These are phyloP conservation scores for Arizona elegans DNA, from an alignment of 2,113 vertebrate genomes.

Conservation along the genomic window DNA sequence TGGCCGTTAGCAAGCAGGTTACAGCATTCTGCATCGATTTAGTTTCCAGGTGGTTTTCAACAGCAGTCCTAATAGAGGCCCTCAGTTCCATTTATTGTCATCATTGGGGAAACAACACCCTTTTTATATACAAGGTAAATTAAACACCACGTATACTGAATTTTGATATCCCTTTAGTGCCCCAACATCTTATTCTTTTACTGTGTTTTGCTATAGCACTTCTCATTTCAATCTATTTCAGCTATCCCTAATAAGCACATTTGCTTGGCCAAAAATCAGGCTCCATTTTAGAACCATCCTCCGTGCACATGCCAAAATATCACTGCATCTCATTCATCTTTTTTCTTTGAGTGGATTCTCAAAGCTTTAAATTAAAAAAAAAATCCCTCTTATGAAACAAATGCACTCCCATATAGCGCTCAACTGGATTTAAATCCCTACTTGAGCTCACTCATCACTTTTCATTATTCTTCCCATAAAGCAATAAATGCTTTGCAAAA, in stretches of 20 bases:
- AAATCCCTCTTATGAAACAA: neutral
- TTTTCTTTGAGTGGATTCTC: neutral
- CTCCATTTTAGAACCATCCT: neutral
- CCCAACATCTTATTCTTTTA: neutral
- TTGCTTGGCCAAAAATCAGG: neutral
- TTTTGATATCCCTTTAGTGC: neutral
- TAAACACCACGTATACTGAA: neutral
- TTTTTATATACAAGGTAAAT: neutral
- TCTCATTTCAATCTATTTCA: neutral
- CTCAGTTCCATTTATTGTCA: neutral
- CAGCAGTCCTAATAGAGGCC: neutral
- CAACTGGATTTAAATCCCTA: slow-evolving; percentile 44
- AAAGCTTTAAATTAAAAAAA: neutral
- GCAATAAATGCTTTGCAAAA: slow-evolving; percentile 51
- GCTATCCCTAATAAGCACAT: neutral
- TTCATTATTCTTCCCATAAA: slow-evolving; percentile 33
- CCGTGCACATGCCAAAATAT: neutral
- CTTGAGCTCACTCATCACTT: slow-evolving; percentile 45
- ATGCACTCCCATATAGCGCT: slow-evolving; percentile 25
- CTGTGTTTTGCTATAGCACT: neutral
- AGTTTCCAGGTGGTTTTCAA: neutral
- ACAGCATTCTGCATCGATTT: neutral
- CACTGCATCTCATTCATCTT: neutral
- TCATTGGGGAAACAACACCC: neutral
- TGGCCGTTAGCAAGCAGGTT: neutral